A percentile compares a stretch with the other conserved stretches of the same genome.
These are phyloP conservation scores for Rhinichthys osculus DNA, from an alignment of 2,797 vertebrate genomes.

Conservation along the genomic window DNA sequence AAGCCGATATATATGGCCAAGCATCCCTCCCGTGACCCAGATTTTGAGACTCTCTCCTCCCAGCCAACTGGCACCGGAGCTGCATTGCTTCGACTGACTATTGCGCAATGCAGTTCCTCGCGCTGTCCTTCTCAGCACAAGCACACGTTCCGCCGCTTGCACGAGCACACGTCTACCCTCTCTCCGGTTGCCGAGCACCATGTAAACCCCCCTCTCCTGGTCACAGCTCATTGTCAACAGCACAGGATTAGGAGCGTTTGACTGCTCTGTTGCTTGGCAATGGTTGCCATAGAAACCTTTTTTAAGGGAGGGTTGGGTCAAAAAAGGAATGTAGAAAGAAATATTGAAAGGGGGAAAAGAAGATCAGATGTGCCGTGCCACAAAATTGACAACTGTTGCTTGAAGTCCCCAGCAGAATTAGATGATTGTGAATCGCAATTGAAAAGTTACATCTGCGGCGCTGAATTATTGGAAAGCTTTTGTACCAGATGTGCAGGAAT, in stretches of 20 bases:
- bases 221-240: slow-evolving; percentile 84
- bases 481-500: slow-evolving; percentile 4
- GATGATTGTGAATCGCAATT: background rate
- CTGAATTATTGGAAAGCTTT: slow-evolving; percentile 15
- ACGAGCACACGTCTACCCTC: slow-evolving; percentile 22
- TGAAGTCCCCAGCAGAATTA: slow-evolving; percentile 5
- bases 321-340: slow-evolving; percentile 74
- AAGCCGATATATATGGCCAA: background rate
- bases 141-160: slow-evolving; percentile 24
- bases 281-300: slow-evolving; percentile 78
- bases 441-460: slow-evolving; percentile 6
- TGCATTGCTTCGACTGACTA: slow-evolving; percentile 14
- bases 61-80: slow-evolving; percentile 31
- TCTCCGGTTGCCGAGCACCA: slow-evolving; percentile 39
- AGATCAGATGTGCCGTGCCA: background rate
- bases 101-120: slow-evolving; percentile 54
- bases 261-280: slow-evolving; percentile 84
- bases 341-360: slow-evolving; percentile 68
- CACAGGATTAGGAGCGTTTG: slow-evolving; percentile 83
- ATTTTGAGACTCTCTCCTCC: slow-evolving; percentile 21
- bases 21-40: slow-evolving; percentile 34
- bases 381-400: slow-evolving; percentile 44
- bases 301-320: slow-evolving; percentile 81
- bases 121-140: slow-evolving; percentile 41
- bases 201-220: slow-evolving; percentile 54